phyloP scores from a whole-genome alignment of 2,113 vertebrate genomes.

The Centrocercus urophasianus region DNA sequence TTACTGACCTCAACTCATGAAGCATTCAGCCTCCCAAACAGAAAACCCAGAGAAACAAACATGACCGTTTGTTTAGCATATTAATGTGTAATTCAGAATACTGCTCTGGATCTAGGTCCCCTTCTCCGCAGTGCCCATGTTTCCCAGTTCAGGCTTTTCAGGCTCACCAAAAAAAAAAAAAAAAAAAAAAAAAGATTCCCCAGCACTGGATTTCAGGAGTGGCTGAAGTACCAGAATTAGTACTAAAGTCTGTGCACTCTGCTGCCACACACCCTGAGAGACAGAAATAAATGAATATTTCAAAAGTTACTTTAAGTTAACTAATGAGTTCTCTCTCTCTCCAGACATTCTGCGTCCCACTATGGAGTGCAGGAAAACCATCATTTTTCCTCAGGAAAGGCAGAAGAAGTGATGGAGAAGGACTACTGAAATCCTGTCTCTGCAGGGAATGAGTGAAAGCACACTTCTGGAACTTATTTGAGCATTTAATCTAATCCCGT shows the following conservation, averaged over 20 bases:
- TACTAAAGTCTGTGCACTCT: not conserved
- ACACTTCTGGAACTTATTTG: not conserved
- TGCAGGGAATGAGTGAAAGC: not conserved
- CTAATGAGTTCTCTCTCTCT: accelerated
- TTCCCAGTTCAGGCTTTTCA: not conserved
- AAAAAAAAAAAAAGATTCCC: not conserved
- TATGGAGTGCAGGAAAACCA: accelerated
- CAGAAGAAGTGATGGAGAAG: not conserved
- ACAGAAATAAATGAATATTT: not conserved
- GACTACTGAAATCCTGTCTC: not conserved
- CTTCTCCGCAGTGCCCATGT: not conserved
- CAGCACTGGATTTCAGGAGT: not conserved
- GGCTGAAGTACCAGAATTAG: not conserved
- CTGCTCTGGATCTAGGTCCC: not conserved
- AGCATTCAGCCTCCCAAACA: not conserved
- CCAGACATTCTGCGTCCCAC: not conserved
- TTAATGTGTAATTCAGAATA: not conserved
- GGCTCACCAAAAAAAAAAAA: not conserved
- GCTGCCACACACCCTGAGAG: not conserved
- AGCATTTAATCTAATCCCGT: not conserved
- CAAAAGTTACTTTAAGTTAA: not conserved
- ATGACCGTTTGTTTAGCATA: not conserved
- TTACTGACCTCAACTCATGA: not conserved
- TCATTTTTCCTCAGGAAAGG: not conserved
- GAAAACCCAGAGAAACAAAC: not conserved